phyloP scores from a whole-genome alignment of 1,140 invertebrate species.

The Sweltsa coloradensis region DNA sequence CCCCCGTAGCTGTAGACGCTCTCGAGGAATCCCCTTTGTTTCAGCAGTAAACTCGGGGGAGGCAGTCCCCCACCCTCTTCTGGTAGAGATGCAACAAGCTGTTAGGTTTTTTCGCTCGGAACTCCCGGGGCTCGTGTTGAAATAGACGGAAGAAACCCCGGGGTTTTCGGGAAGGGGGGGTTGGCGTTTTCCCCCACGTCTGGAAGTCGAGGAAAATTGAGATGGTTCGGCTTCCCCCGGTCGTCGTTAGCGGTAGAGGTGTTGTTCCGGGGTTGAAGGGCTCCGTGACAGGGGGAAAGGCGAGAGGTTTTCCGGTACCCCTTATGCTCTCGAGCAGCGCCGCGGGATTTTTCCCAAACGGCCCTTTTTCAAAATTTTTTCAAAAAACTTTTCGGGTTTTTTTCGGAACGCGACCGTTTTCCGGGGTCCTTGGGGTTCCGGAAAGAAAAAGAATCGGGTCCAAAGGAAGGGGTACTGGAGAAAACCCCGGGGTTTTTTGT shows the following conservation, averaged over 20 bases:
- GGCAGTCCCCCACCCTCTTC: conserved; percentile 12
- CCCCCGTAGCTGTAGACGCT: conserved; percentile 16
- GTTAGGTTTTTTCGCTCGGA: conserved; percentile 19
- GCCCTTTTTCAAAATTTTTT: no score
- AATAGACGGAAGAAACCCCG: conserved; percentile 29
- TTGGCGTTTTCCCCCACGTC: conserved; percentile 24
- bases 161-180: conserved; percentile 28
- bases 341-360: no score
- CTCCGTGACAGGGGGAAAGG: conserved; percentile 30
- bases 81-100: conserved; percentile 26
- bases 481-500: no score
- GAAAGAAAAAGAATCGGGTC: no score
- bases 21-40: conserved; percentile 7
- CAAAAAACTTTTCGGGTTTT: no score
- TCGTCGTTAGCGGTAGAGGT: conserved; percentile 22
- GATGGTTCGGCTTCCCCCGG: conserved; percentile 15
- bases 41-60: conserved; percentile 8
- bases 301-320: conserved; percentile 20
- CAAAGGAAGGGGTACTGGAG: no score
- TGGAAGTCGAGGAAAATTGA: conserved; percentile 32
- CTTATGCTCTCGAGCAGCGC: no score
- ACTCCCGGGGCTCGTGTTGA: conserved; percentile 21
- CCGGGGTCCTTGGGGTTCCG: no score
- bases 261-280: conserved; percentile 30
- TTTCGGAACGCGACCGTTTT: no score